Evolutionary conservation across 2,113 vertebrate genomes (phyloP).

Genomic region (Psilopogon haemacephalus): DNA sequence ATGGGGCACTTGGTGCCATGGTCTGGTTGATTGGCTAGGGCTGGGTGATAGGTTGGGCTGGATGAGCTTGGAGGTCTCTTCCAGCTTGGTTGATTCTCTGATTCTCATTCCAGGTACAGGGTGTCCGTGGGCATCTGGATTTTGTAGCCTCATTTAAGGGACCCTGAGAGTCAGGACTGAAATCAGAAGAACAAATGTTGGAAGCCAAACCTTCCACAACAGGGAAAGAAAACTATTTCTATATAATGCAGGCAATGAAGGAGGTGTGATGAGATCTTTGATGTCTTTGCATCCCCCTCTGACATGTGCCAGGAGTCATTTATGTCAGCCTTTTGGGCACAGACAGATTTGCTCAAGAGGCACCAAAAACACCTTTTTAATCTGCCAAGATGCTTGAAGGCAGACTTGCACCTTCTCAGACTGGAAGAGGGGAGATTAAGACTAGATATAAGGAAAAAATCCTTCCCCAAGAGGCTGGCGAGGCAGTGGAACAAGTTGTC

Average conservation of each 20-base stretch:
- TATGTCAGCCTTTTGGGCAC: background rate
- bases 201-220: background rate
- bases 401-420: background rate
- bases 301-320: background rate
- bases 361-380: rapidly evolving
- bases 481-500: no score
- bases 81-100: no score
- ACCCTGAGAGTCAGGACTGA: background rate
- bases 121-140: rapidly evolving
- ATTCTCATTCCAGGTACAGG: background rate
- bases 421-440: no score
- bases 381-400: background rate
- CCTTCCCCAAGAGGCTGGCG: no score
- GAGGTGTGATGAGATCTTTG: background rate
- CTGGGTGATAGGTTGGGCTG: no score
- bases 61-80: no score
- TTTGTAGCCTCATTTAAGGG: background rate
- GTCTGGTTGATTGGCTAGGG: no score
- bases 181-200: background rate
- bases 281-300: background rate
- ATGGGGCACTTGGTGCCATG: no score
- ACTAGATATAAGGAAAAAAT: no score
- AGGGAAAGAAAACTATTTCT: background rate
- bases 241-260: background rate
- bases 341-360: background rate